Base-by-base conservation (phyloP, 1,140 invertebrate genomes). In the Monochamus saltuarius region DNA sequence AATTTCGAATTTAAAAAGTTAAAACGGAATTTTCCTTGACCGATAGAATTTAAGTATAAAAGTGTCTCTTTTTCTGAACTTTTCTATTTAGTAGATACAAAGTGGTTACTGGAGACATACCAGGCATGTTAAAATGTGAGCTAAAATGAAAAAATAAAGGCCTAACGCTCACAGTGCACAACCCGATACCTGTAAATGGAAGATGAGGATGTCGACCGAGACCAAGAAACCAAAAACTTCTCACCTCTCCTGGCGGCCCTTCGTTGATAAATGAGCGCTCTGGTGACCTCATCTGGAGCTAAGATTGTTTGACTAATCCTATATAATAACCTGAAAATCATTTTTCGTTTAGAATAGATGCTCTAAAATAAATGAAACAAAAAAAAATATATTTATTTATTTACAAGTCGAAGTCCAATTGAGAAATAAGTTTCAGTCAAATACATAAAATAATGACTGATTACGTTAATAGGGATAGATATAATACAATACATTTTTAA, bases 171-270 rank as follows among this genome's bases (percentile, higher is more conserved):
- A 49, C 38, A 42, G 60, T 54, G 56, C 57, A 51, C 60, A 59
- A 42, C 58, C 60, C 47, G 56, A 60, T 82, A 85, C 84, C 84
- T 84, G 78, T 82, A 83, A 58, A 85, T 84, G 61, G 84, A 84
- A 62, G 84, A 85, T 46, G 82, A 79, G 62, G 84, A 85, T 47
- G 84, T 84, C 57, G 83, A 84, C 66, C 83, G 74, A 63, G 84
- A 86, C 84, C 84, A 86, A 67, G 84, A 83, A 61, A 84, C 83
- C 72, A 85, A 80, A 72, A 85, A 81, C 74, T 81, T 81, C 76
- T 85, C 82, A 80, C 82, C 82, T 79, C 78, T 79, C 72, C 78
- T 76, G 59, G 71, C 65, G 49, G 77, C 75, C 51, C 74, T 74
- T 62, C 78, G 75, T 64, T 76, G 74, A 11, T 77, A 73, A 36